Evolutionary conservation across 1,140 invertebrate genomes (phyloP).

Genomic region (Pseudomyrmex pallidus): DNA sequence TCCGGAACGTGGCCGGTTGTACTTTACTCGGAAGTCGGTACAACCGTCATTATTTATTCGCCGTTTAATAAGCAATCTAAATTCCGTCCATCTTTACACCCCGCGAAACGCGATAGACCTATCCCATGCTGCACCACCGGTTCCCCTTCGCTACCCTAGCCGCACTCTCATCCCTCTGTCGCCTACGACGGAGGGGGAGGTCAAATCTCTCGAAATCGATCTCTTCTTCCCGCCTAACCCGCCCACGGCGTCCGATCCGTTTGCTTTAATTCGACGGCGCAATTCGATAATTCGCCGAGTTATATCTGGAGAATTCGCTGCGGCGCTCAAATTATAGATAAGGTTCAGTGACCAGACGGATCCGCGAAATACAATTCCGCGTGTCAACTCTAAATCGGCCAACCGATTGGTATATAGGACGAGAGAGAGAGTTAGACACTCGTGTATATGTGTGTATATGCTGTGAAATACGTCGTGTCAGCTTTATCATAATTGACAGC

Average conservation of each 20-base stretch:
- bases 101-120: constrained; percentile 63
- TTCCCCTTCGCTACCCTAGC: constrained; percentile 35
- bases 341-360: constrained; percentile 65
- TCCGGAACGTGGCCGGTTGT: constrained; percentile 51
- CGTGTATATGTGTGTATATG: neutral
- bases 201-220: constrained; percentile 81
- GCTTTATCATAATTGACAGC: constrained; percentile 45
- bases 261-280: constrained; percentile 62
- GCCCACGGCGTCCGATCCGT: constrained; percentile 62
- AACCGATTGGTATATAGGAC: constrained; percentile 32
- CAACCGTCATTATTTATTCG: constrained; percentile 80
- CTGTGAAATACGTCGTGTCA: neutral
- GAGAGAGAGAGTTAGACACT: constrained; percentile 38
- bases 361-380: constrained; percentile 33
- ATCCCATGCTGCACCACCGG: constrained; percentile 5
- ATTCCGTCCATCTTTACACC: constrained; percentile 82
- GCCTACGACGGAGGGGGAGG: constrained; percentile 58
- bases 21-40: constrained; percentile 57
- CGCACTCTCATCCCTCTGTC: constrained; percentile 56
- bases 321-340: constrained; percentile 65
- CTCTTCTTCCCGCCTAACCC: constrained; percentile 58
- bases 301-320: constrained; percentile 47
- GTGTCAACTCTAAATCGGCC: constrained; percentile 41
- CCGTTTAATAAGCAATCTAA: constrained; percentile 84
- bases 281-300: constrained; percentile 70